These are phyloP conservation scores for Sander vitreus DNA, from an alignment of 2,113 vertebrate genomes.

Conservation along the genomic window DNA sequence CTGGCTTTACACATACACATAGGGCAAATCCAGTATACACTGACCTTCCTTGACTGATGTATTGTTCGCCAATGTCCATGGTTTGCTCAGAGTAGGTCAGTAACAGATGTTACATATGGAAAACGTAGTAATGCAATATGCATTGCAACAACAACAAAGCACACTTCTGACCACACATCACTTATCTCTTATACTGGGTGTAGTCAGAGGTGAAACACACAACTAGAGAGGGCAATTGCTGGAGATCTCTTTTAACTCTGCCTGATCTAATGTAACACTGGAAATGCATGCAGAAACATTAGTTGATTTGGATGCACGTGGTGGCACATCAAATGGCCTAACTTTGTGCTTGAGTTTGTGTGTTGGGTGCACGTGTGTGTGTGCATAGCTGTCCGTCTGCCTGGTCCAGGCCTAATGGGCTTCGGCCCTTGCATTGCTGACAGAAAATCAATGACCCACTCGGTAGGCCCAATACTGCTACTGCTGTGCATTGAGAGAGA, in stretches of 20 bases:
- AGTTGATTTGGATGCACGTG: constrained; percentile 59
- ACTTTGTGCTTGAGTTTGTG: constrained; percentile 21
- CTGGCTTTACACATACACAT: too few relatives aligned
- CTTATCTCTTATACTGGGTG: not conserved
- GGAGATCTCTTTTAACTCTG: not conserved
- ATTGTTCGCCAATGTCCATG: too few relatives aligned
- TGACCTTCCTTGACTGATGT: too few relatives aligned
- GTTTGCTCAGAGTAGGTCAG: too few relatives aligned
- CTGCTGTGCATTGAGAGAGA: constrained; percentile 49
- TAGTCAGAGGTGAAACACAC: not conserved
- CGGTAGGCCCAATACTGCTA: constrained; percentile 66
- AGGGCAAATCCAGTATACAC: too few relatives aligned
- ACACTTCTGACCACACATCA: not conserved
- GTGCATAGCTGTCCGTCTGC: constrained; percentile 60
- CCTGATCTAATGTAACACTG: constrained; percentile 3
- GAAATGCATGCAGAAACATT: constrained; percentile 19
- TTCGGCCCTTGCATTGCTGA: constrained; percentile 72
- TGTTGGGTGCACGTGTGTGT: constrained; percentile 11
- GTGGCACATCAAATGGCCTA: constrained; percentile 37
- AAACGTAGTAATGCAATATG: too few relatives aligned
- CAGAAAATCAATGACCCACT: constrained; percentile 78
- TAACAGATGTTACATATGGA: too few relatives aligned
- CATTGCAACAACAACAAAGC: too few relatives aligned
- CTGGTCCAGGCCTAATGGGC: constrained; percentile 70
- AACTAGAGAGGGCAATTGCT: not conserved